Conservation (phyloP, 1,140 invertebrate genomes). For the Calosoma granatense region DNA sequence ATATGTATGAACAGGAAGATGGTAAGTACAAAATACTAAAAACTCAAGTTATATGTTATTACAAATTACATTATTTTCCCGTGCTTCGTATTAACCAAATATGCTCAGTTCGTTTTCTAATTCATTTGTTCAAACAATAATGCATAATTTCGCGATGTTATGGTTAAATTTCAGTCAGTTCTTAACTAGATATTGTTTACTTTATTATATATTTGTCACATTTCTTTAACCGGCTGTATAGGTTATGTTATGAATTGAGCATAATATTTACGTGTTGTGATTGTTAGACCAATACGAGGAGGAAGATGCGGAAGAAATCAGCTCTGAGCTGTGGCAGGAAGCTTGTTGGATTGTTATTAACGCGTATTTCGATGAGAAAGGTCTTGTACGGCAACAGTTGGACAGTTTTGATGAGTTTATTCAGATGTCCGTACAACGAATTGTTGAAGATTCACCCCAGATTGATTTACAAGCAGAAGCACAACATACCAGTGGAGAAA, state of each 20-base stretch:
- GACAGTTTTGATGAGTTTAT: slow-evolving; percentile 99
- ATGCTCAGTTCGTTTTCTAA: too few species aligned
- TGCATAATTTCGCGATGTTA: too few species aligned
- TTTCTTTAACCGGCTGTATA: too few species aligned
- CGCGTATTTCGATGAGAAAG: slow-evolving; percentile 99
- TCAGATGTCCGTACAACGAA: slow-evolving; percentile 98
- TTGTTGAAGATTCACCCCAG: slow-evolving; percentile 95
- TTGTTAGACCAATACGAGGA: too few species aligned
- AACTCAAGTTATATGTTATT: too few species aligned
- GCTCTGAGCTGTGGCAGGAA: slow-evolving; percentile 94
- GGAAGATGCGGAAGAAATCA: slow-evolving; percentile 81
- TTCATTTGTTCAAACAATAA: slow-evolving; percentile 1
- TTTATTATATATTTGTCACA: too few species aligned
- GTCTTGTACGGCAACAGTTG: slow-evolving; percentile 93
- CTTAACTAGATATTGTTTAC: too few species aligned
- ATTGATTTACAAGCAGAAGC: slow-evolving; percentile 97
- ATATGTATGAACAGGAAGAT: slow-evolving; percentile 32
- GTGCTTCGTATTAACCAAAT: too few species aligned
- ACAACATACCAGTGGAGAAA: slow-evolving; percentile 85
- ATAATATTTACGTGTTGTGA: too few species aligned
- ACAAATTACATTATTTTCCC: too few species aligned
- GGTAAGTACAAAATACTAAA: slow-evolving; percentile 26
- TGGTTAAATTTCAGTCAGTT: too few species aligned
- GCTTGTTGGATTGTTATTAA: slow-evolving; percentile 99
- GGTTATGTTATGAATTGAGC: slow-evolving; percentile 9